Percentiles rank a stretch among this genome's conserved stretches.
These are phyloP conservation scores for Myotis davidii DNA, from an alignment of 2,113 vertebrate species.

Conservation along the genomic window DNA sequence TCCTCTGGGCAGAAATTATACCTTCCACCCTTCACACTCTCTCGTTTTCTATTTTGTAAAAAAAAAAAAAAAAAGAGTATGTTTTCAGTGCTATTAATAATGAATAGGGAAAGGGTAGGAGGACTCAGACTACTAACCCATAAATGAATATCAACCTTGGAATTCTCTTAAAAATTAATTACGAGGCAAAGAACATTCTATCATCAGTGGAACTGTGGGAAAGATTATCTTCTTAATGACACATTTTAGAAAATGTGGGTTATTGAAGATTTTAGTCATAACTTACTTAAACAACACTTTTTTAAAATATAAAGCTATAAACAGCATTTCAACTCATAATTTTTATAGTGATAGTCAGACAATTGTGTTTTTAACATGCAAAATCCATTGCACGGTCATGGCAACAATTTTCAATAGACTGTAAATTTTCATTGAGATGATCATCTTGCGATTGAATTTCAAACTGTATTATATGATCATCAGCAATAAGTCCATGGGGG, in stretches of 20 bases:
- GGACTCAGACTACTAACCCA: not conserved
- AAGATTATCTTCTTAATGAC: slow-evolving; percentile 57
- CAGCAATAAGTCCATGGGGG: slow-evolving; percentile 66
- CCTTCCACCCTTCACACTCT: slow-evolving; percentile 1
- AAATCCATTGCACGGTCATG: slow-evolving; percentile 64
- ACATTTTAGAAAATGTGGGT: slow-evolving; percentile 52
- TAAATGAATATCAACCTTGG: slow-evolving; percentile 5
- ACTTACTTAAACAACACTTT: slow-evolving; percentile 72
- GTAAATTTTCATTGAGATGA: slow-evolving; percentile 81
- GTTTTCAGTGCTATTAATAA: slow-evolving; percentile 69
- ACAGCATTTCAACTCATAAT: slow-evolving; percentile 57
- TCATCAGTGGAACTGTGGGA: not conserved
- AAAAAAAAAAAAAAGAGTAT: slow-evolving; percentile 53
- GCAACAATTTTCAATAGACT: slow-evolving; percentile 70
- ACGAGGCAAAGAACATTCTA: slow-evolving; percentile 53
- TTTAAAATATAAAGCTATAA: slow-evolving; percentile 60
- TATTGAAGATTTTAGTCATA: slow-evolving; percentile 65
- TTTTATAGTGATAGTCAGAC: slow-evolving; percentile 64
- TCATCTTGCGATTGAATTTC: slow-evolving; percentile 76
- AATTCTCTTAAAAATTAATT: slow-evolving; percentile 71
- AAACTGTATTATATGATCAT: slow-evolving; percentile 75
- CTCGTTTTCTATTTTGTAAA: slow-evolving; percentile 70
- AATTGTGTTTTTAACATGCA: slow-evolving; percentile 69
- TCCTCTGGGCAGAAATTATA: slow-evolving; percentile 75
- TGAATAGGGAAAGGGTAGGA: slow-evolving; percentile 41